Conservation (phyloP, 2,797 vertebrate genomes). For the Rhabdophis nuchalis region DNA sequence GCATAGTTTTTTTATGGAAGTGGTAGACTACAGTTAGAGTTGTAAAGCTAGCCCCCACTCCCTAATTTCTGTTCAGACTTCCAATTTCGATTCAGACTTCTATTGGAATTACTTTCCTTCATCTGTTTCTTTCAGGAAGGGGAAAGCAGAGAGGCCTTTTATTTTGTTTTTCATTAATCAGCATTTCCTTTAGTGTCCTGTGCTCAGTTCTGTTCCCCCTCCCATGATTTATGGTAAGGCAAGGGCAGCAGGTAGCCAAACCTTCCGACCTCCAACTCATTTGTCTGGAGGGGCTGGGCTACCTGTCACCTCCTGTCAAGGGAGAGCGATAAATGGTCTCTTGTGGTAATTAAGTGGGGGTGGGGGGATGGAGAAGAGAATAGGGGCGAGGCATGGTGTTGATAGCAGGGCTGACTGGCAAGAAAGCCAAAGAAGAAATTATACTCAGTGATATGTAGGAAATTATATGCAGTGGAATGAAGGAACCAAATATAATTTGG, state of each 20-base stretch:
- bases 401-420: neutral
- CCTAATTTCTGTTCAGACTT: neutral
- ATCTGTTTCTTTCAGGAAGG: conserved; percentile 24
- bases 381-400: neutral
- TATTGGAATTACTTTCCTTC: conserved; percentile 16
- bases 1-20: neutral
- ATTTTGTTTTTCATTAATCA: conserved; percentile 24
- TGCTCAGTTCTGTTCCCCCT: conserved; percentile 6
- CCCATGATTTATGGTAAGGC: conserved; percentile 29
- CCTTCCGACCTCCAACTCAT: conserved; percentile 31
- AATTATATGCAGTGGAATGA: neutral
- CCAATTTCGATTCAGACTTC: conserved; percentile 6
- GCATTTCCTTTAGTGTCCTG: conserved; percentile 27
- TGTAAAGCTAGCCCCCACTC: accelerated
- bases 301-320: conserved; percentile 37
- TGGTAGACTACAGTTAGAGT: neutral
- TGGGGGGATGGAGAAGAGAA: neutral
- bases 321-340: conserved; percentile 33
- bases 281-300: conserved; percentile 34
- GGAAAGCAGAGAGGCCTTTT: neutral
- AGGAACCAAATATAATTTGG: neutral
- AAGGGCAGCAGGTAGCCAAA: conserved; percentile 33
- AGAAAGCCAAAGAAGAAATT: neutral
- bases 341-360: conserved; percentile 19
- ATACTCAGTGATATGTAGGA: neutral